Conservation (phyloP, 2,113 vertebrate species). For the Pagrus major region DNA sequence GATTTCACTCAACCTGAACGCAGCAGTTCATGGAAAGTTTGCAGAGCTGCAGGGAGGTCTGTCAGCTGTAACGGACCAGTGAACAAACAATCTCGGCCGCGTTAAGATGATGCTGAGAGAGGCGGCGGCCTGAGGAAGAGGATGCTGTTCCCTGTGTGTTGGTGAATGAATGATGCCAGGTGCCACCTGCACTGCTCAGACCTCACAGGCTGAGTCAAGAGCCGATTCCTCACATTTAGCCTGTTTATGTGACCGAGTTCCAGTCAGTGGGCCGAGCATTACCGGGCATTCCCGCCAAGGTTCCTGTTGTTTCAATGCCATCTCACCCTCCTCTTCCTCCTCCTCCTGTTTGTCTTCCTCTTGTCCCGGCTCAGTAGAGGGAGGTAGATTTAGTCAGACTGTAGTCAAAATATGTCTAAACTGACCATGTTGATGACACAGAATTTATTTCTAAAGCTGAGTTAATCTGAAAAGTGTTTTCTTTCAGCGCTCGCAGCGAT, state of each 20-base stretch:
- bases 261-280: slow-evolving; percentile 13
- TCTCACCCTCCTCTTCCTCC: slow-evolving; percentile 7
- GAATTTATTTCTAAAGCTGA: neutral
- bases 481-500: neutral
- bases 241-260: slow-evolving; percentile 28
- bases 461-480: neutral
- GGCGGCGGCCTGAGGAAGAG: slow-evolving; percentile 20
- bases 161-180: slow-evolving; percentile 47
- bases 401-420: neutral
- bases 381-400: neutral
- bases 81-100: neutral
- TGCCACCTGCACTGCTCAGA: slow-evolving; percentile 37
- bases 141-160: slow-evolving; percentile 32
- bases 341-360: slow-evolving; percentile 26
- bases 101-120: slow-evolving; percentile 19
- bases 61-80: neutral
- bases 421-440: neutral
- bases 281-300: slow-evolving; percentile 9
- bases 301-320: slow-evolving; percentile 39
- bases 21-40: slow-evolving; percentile 9
- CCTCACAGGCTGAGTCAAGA: slow-evolving; percentile 21
- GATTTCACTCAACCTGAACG: slow-evolving; percentile 41
- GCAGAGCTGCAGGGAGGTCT: slow-evolving; percentile 46
- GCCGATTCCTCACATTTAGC: slow-evolving; percentile 17
- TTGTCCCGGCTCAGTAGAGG: neutral